Conservation (phyloP, 2,888 invertebrate genomes). For the Orthosia gracilis region DNA sequence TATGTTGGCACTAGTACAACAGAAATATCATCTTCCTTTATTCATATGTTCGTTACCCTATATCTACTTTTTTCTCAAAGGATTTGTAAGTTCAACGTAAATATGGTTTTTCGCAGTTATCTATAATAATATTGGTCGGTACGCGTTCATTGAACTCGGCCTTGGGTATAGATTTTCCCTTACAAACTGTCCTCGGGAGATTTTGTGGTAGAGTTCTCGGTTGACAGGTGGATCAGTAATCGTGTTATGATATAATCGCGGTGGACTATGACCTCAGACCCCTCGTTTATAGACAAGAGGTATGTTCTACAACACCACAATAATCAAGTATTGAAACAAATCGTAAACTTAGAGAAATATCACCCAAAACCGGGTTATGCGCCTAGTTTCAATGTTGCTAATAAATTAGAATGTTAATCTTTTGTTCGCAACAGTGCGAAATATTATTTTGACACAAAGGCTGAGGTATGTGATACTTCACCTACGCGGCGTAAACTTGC, state of each 20-base stretch:
- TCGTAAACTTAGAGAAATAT: background rate
- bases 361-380: background rate
- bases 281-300: background rate
- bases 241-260: constrained; percentile 14
- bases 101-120: constrained; percentile 3
- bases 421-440: constrained; percentile 37
- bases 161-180: constrained; percentile 33
- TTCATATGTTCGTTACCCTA: constrained; percentile 27
- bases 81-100: constrained; percentile 11
- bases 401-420: constrained; percentile 35
- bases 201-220: constrained; percentile 20
- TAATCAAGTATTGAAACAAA: background rate
- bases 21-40: constrained; percentile 7
- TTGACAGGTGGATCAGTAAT: constrained; percentile 26
- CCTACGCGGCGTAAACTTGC: constrained; percentile 40
- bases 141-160: constrained; percentile 43
- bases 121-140: constrained; percentile 26
- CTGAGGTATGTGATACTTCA: constrained; percentile 28
- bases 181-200: constrained; percentile 13
- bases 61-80: constrained; percentile 17
- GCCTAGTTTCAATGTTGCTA: constrained; percentile 23
- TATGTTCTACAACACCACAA: background rate
- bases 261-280: constrained; percentile 18
- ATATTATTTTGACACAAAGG: constrained; percentile 39
- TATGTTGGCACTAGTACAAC: constrained; percentile 40